Conservation (phyloP, 1,140 invertebrate species). For the Sinella curviseta region DNA sequence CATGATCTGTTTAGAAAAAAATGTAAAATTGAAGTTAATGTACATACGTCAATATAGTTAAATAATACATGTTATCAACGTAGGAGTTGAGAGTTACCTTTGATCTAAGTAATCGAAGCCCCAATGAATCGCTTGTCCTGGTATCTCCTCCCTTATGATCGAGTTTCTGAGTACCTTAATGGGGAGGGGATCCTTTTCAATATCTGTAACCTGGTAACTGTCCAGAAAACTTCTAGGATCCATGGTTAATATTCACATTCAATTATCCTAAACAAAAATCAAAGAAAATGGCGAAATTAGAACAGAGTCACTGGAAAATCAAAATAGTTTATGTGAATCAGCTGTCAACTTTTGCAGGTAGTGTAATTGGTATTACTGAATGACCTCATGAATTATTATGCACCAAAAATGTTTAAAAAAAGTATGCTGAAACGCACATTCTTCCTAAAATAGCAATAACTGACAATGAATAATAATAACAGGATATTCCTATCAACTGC, state of each 20-base stretch:
- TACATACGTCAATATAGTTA: not conserved
- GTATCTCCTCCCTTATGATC: conserved; percentile 67
- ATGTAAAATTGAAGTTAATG: not conserved
- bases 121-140: conserved; percentile 75
- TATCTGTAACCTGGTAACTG: conserved; percentile 26
- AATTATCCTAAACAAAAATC: not conserved
- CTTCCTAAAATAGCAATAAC: too few relatives aligned
- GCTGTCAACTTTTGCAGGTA: too few relatives aligned
- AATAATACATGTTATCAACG: not conserved
- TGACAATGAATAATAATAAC: too few relatives aligned
- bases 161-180: conserved; percentile 69
- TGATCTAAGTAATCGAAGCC: conserved; percentile 72
- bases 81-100: not conserved
- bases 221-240: conserved; percentile 29
- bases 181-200: conserved; percentile 67
- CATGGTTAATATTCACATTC: not conserved
- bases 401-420: too few relatives aligned
- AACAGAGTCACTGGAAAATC: too few relatives aligned
- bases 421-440: too few relatives aligned
- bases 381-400: too few relatives aligned
- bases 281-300: too few relatives aligned
- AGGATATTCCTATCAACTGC: too few relatives aligned
- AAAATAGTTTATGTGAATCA: too few relatives aligned
- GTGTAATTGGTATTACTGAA: too few relatives aligned
- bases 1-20: not conserved